Base-by-base conservation (phyloP, 2,888 invertebrate genomes). In the Malthinus flaveolus region DNA sequence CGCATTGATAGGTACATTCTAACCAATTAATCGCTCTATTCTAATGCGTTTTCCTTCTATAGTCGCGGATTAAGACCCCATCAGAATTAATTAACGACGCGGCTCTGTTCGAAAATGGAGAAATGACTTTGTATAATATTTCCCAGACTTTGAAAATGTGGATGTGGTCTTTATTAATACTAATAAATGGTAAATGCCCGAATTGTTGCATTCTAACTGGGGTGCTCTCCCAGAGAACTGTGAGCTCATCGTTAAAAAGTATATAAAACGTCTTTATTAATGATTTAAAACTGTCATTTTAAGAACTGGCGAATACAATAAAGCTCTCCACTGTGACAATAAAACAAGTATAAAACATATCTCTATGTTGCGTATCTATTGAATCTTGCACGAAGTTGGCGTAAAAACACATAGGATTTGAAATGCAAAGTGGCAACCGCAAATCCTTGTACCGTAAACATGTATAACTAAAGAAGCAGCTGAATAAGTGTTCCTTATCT, bases 321-420 rank as follows among this genome's bases (percentile, higher is more conserved):
- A 66, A 63, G 66, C 68, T 67, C 67, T 71, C 69, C 70, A 68
- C 69, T 72, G 67, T 66, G 58, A 67, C 69, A 71, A 71, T 70
- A 69, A 68, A 68, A 74, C 71, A 73, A 69, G 71, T 69, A 72
- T 74, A 76, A 74, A 72, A 73, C 73, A 74, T 74, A 74, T 75
- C 74, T 75, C 73, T 73, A 76, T 75, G 74, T 67, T 71, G 74
- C 74, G 70, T 75, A 75, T 76, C 75, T 59, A 69, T 72, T 73
- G 72, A 73, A 76, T 76, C 75, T 74, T 67, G 74, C 75, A 76
- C 76, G 76, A 76, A 71, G 73, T 76, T 70, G 71, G 70, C 73
- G 73, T 71, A 73, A 75, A 74, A 73, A 74, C 74, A 73, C 68
- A 69, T 66, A 23, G 70, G 66, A 75, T 75, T 73, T 75, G 74